Base-by-base conservation (phyloP, 2,797 vertebrate species). In the Cossypha niveicapilla region DNA sequence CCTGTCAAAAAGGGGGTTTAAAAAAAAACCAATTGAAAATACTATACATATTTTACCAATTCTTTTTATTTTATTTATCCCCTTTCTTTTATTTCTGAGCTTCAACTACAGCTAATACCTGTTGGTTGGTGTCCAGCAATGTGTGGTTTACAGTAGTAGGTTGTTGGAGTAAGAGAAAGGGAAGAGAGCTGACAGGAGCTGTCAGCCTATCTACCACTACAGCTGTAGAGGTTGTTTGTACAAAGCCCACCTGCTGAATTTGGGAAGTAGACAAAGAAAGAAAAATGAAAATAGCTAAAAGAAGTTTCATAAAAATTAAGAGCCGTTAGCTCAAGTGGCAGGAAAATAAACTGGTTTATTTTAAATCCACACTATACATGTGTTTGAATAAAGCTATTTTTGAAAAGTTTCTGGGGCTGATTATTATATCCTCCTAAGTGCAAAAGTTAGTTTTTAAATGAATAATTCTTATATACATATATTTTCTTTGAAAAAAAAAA, bases 231-330 rank as follows among this genome's bases (percentile, higher is more conserved):
- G 11, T 21, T 18, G 6, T 24, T 54, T 74, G 32, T 32, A 56
- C 10, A 70, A 86, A 94, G 44, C 13, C 79, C 93, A 94, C 67
- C 88, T 94, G 85, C 28, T 65, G 30, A 86, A 86, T 88, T 24
- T 75, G 37, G 56, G 88, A 96, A 96, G 66, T 44, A 81, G 76
- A 34, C 4, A 77, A 8, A 34, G 57, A 32, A 56, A 77, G 42
- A 81, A 90, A 88, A 92, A 66, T 15, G 23, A 88, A 95, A 90
- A 47, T 21, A 62, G 5, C 6, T 5, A 54, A 78, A 75, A 17
- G 5, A 51, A 30, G 50, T 28, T 75, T 88, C 19, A 45, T 16
- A 50, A 81, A 79, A 54, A 9, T 41, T 54, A 65, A 83, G 7
- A 65, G 18, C 23, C 45, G 18, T 35, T 51, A 22, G 6, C 63